Evolutionary conservation across 2,797 vertebrate species (phyloP).

Genomic region (Diplodus puntazzo): DNA sequence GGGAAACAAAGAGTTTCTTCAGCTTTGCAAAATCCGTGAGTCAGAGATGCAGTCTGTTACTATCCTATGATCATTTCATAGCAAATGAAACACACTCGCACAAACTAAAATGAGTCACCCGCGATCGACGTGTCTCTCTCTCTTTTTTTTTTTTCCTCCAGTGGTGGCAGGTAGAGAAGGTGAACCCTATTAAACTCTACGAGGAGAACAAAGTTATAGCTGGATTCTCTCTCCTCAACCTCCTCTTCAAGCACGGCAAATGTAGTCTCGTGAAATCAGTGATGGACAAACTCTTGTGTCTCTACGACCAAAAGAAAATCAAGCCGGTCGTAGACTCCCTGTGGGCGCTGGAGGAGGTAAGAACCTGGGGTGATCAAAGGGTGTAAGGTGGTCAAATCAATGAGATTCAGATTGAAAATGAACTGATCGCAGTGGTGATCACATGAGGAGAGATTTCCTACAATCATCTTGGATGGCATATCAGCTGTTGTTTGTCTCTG

Average conservation of each 20-base stretch:
- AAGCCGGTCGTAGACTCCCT: constrained; percentile 96
- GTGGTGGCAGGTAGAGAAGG: constrained; percentile 99
- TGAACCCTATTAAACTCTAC: constrained; percentile 99
- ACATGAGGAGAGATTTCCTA: constrained; percentile 18
- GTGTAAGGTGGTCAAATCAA: background rate
- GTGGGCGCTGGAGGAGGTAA: constrained; percentile 99
- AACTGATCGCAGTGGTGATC: constrained; percentile 1
- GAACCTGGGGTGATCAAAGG: constrained; percentile 41
- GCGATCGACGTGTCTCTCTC: constrained; percentile 9
- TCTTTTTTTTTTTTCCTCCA: constrained; percentile 68
- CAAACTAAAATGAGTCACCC: constrained; percentile 25
- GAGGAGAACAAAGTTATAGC: constrained; percentile 99
- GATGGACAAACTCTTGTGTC: constrained; percentile 92
- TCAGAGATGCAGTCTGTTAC: constrained; percentile 63
- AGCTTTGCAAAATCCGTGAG: constrained; percentile 99
- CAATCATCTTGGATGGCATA: constrained; percentile 15
- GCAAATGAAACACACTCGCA: constrained; percentile 23
- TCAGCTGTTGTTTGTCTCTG: constrained; percentile 48
- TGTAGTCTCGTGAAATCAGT: constrained; percentile 87
- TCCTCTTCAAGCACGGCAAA: constrained; percentile 96
- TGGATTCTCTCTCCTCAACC: constrained; percentile 96
- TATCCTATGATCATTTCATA: constrained; percentile 48
- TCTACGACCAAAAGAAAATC: constrained; percentile 95
- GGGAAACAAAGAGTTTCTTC: constrained; percentile 99
- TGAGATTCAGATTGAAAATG: constrained; percentile 2